Percentiles rank a stretch among this genome's conserved stretches.
phyloP scores from a whole-genome alignment of 2,888 invertebrate genomes.

The Andrena flavipes region DNA sequence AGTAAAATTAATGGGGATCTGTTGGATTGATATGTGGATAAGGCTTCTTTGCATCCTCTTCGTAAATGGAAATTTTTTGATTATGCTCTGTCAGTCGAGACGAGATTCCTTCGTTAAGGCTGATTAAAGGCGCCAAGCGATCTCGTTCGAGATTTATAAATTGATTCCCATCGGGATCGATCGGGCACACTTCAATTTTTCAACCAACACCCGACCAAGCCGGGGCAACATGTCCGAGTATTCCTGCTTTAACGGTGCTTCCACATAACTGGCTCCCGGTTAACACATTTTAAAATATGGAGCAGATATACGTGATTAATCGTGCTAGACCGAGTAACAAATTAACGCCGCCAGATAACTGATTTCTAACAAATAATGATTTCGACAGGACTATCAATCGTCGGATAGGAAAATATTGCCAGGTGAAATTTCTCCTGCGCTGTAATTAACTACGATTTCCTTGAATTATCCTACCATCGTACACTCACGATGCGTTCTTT shows the following conservation, averaged over 20 bases:
- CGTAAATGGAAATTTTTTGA: neutral
- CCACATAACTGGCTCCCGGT: conserved; percentile 41
- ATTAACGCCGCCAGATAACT: conserved; percentile 36
- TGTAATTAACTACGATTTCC: conserved; percentile 23
- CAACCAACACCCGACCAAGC: conserved; percentile 14
- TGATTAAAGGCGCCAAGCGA: conserved; percentile 23
- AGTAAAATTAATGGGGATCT: neutral
- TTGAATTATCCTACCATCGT: neutral
- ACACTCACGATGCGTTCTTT: neutral
- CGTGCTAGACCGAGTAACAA: conserved; percentile 38
- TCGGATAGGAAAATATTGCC: neutral
- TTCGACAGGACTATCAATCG: conserved; percentile 26
- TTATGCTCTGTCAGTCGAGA: neutral
- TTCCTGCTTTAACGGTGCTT: conserved; percentile 47
- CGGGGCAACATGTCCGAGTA: conserved; percentile 6
- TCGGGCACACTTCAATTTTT: conserved; percentile 38
- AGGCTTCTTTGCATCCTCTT: neutral
- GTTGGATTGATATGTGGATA: neutral
- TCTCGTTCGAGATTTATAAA: conserved; percentile 9
- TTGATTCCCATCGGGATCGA: conserved; percentile 28
- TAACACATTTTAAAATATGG: conserved; percentile 50
- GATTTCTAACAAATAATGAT: conserved; percentile 41
- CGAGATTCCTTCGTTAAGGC: conserved; percentile 13
- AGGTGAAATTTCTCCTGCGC: neutral
- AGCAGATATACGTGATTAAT: conserved; percentile 44